Percentiles rank a stretch among this genome's conserved stretches.
phyloP scores from a whole-genome alignment of 1,140 invertebrate genomes.

The Leptestheria dahalacensis region DNA sequence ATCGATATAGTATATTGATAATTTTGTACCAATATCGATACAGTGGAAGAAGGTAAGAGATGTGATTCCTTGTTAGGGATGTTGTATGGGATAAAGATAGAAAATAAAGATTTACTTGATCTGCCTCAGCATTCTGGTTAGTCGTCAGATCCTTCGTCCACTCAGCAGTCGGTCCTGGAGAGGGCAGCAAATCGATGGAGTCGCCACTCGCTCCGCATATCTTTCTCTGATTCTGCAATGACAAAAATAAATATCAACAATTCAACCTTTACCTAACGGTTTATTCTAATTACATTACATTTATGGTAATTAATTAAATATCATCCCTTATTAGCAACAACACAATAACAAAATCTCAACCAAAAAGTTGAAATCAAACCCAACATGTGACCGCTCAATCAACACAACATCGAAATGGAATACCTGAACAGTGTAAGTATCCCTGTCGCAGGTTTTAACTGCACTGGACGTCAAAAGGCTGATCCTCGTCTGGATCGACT shows the following conservation, averaged over 20 bases:
- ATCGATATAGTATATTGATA: no score
- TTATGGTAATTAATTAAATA: no score
- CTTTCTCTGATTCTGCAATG: conserved; percentile 59
- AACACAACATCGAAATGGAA: no score
- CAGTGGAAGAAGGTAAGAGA: no score
- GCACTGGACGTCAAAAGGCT: conserved; percentile 65
- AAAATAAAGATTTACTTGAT: conserved; percentile 42
- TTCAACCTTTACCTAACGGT: neutral
- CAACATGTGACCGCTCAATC: no score
- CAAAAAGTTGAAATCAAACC: no score
- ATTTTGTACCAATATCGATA: no score
- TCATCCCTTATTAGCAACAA: no score
- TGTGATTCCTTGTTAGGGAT: no score
- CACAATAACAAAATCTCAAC: no score
- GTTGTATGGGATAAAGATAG: no score
- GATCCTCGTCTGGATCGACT: conserved; percentile 44
- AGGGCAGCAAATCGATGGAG: conserved; percentile 70
- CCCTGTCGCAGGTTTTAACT: conserved; percentile 78
- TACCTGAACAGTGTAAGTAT: conserved; percentile 63
- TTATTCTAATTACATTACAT: no score
- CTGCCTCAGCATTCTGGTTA: conserved; percentile 74
- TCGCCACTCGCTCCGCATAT: conserved; percentile 59
- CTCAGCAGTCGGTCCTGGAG: conserved; percentile 53
- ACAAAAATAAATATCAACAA: neutral
- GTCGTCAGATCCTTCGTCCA: conserved; percentile 76